Evolutionary conservation across 2,113 vertebrate species (phyloP), one percentile per base, ranked within the genome.

Genomic region (Sporophila hypoxantha): DNA sequence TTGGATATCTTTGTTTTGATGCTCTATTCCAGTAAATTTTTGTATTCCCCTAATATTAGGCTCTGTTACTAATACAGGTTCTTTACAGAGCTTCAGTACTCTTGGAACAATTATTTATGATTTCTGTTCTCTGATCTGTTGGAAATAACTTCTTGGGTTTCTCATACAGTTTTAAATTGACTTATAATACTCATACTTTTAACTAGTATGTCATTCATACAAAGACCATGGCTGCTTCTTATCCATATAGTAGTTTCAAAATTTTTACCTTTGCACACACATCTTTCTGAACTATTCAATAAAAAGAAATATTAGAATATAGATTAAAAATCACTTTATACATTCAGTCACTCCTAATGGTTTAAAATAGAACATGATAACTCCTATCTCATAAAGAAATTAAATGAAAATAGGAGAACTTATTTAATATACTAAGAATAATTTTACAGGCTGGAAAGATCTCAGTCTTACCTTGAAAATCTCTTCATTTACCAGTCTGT

Each of bases 61-160:
- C 36, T 64, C 12, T 53, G 25, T 10, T 53, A 19, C 41, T 23
- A 53, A 77, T 36, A 44, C 16, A 44, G 6, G 6, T 9, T 88
- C 46, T 78, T 47, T 27, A 39, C 34, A 55, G 34, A 71, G 14
- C 12, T 61, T 87, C 75, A 68, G 56, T 49, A 61, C 47, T 74
- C 20, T 37, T 76, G 52, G 42, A 91, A 84, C 15, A 83, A 88
- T 82, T 94, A 91, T 90, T 94, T 56, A 76, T 79, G 47, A 74
- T 27, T 90, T 80, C 9, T 57, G 29, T 80, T 14, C 32, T 65
- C 27, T 86, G 55, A 91, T 44, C 12, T 74, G n/a, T 37, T 85
- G 34, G 81, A 94, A 93, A 89, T 50, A 75, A 67, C 75, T 85
- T 94, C 16, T 70, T 79, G 36, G 42, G 85, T 89, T 89, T 94